Conservation (phyloP, 2,797 vertebrate genomes). For the Phyllotis vaccarum region DNA sequence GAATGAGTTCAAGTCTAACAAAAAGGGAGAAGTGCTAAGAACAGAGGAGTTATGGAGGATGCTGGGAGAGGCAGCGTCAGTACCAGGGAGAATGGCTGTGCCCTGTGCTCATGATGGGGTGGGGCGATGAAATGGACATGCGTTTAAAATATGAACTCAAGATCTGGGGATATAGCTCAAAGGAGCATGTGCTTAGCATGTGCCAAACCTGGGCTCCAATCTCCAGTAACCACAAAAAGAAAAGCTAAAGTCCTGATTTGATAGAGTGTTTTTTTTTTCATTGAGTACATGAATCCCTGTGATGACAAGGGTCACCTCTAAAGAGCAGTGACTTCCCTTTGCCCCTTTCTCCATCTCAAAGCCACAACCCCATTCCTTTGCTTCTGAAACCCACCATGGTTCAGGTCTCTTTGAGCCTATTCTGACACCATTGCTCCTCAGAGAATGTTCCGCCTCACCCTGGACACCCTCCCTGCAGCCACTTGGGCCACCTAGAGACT, state of each 20-base stretch:
- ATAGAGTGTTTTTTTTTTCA: neutral
- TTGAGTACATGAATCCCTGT: neutral
- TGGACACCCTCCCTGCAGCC: neutral
- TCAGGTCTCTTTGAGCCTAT: neutral
- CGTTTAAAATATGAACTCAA: neutral
- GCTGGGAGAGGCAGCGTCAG: neutral
- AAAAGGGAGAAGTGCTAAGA: neutral
- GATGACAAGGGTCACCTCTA: neutral
- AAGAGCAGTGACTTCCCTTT: neutral
- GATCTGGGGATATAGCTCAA: neutral
- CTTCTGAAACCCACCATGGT: neutral
- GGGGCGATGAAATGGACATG: no score
- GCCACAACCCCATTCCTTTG: neutral
- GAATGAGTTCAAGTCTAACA: neutral
- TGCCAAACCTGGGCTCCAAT: neutral
- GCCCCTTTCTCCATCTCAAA: neutral
- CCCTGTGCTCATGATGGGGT: neutral
- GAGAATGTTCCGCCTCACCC: neutral
- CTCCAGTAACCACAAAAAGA: neutral
- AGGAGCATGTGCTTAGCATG: neutral
- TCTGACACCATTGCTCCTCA: neutral
- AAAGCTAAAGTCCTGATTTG: neutral
- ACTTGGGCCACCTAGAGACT: neutral
- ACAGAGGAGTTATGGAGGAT: neutral
- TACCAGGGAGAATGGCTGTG: accelerated